Base-by-base conservation (phyloP, 2,113 vertebrate genomes). In the Tachycineta bicolor region DNA sequence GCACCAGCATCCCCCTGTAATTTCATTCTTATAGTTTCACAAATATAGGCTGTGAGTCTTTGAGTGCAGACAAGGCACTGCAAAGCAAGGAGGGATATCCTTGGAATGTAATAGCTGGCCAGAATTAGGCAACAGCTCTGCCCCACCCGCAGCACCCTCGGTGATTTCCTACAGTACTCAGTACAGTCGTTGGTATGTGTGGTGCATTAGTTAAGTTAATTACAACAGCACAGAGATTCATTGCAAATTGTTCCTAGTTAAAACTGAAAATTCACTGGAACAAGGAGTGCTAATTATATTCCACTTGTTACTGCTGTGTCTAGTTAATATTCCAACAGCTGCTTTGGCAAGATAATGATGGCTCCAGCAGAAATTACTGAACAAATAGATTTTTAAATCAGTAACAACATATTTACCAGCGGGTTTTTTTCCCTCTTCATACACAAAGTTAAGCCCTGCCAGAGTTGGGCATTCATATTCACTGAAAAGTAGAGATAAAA, bases 261-360 rank as follows among this genome's bases (percentile, higher is more conserved):
- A 91, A 96, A 98, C 98, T 95, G 98, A 98, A 98, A 98, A 98
- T 98, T 98, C 98, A 97, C 98, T 97, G 98, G 98, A 98, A 98
- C 96, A 95, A 96, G 97, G 95, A 96, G 94, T 94, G 96, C 97
- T 97, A 97, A 98, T 97, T 97, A 97, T 96, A 94, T 94, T 94
- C 96, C 97, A 93, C 95, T 93, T 97, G 97, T 98, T 97, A 97
- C 96, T 96, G 81, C 96, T 65, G 96, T 58, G 93, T 93, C 96
- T 97, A 93, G 96, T 97, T 97, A 98, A 96, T 97, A 96, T 97
- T 96, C 97, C 94, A 95, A 93, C 96, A 97, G 97, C 97, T 97
- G 97, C 97, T 97, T 97, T 90, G 75, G 95, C 95, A 90, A 97
- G 98, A 98, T 94, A 96, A 98, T 95, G 95, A 93, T 56, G 73